These are phyloP conservation scores for Gambusia holbrooki DNA, from an alignment of 2,113 vertebrate genomes.

Conservation along the genomic window DNA sequence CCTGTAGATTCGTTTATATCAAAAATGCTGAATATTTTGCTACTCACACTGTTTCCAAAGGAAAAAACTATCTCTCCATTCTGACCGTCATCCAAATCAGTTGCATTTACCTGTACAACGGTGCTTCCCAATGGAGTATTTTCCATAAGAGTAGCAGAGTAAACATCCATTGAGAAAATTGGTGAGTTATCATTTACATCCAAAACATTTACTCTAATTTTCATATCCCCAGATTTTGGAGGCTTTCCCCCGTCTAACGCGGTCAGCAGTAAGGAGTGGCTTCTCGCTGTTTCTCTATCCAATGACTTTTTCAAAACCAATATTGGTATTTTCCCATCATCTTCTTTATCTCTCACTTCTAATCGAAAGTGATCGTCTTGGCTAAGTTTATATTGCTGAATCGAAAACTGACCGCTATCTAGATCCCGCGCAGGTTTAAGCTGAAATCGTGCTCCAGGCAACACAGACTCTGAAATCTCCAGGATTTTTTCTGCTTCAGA, in stretches of 20 bases:
- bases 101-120: constrained; percentile 69
- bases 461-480: constrained; percentile 68
- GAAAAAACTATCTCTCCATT: constrained; percentile 65
- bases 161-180: constrained; percentile 54
- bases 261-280: constrained; percentile 55
- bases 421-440: constrained; percentile 73
- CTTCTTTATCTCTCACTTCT: constrained; percentile 60
- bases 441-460: constrained; percentile 73
- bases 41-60: constrained; percentile 59
- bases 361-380: constrained; percentile 67
- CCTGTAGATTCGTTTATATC: constrained; percentile 59
- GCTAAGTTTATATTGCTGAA: constrained; percentile 77
- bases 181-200: constrained; percentile 71
- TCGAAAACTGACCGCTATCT: constrained; percentile 76
- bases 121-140: constrained; percentile 54
- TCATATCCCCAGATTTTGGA: constrained; percentile 44
- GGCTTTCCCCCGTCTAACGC: constrained; percentile 71
- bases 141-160: constrained; percentile 60
- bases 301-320: constrained; percentile 66
- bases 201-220: constrained; percentile 50
- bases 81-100: constrained; percentile 68
- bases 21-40: constrained; percentile 41
- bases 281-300: constrained; percentile 61
- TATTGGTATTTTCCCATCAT: constrained; percentile 67
- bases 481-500: constrained; percentile 46